phyloP scores from a whole-genome alignment of 2,113 vertebrate species.

The Phyllostomus hastatus region DNA sequence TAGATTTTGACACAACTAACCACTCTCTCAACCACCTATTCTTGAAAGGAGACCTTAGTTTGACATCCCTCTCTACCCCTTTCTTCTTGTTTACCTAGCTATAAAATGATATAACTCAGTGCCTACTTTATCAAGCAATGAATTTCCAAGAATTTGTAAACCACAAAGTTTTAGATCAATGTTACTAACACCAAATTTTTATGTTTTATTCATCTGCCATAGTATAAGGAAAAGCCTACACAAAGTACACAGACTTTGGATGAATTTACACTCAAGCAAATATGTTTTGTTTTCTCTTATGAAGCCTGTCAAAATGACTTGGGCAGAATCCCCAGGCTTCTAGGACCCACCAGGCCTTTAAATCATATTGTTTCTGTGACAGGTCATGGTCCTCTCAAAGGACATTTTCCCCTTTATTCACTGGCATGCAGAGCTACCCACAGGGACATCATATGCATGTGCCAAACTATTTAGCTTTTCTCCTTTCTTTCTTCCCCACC shows the following conservation, averaged over 20 bases:
- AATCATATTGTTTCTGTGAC: neutral
- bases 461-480: neutral
- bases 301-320: neutral
- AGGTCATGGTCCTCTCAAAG: neutral
- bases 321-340: neutral
- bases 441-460: neutral
- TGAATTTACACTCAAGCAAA: neutral
- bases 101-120: neutral
- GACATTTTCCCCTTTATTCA: neutral
- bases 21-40: neutral
- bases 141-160: neutral
- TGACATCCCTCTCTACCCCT: neutral
- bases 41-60: neutral
- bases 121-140: neutral
- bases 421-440: neutral
- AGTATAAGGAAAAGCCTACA: neutral
- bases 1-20: neutral
- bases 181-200: neutral
- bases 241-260: neutral
- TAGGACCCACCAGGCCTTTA: neutral
- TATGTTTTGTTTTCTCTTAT: neutral
- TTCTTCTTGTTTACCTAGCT: neutral
- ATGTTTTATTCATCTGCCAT: neutral
- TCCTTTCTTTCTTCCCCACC: neutral
- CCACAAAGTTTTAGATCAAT: neutral